Evolutionary conservation across 1,140 invertebrate species (phyloP), one percentile per base, ranked within the genome.

Genomic region (Zaprionus davidi): DNA sequence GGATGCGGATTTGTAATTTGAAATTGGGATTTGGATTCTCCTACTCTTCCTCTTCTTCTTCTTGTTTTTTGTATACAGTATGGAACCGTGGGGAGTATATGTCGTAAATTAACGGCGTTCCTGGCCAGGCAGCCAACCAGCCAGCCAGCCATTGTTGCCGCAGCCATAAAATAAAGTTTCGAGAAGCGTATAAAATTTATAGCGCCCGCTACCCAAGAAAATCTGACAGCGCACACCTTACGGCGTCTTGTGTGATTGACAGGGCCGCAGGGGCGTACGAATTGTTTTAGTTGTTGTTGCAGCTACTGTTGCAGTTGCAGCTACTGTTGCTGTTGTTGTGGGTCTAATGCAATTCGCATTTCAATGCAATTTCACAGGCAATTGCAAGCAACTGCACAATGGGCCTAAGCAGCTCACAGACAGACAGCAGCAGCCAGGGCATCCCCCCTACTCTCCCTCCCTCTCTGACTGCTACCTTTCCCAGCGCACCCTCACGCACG

Each of bases 41-140:
- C 20, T 66, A 22, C 38, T 41, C 26, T 26, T 59, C 41, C 57
- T 20, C n/a, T 17, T 71, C 53, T 51, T 58, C 11, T 28, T 41
- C 44, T 60, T 58, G 38, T 56, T 57, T 51, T 83, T 78, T 87
- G 84, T 87, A 83, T 88, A 87, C 78, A 87, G 70, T 76, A 81
- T 77, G 34, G 56, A 74, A 66, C 87, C 83, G 82, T 88, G 83
- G 88, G 88, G 88, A 91, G 88, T 91, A 91, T 76, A 91, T 91
- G 81, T 91, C 88, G 88, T 91, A 91, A 91, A 91, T 91, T 91
- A 91, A 91, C 88, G 85, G 84, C 85, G 85, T 90, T 90, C 76
- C 72, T 73, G 44, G 73, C 81, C 24, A 44, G 22, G 31, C 31
- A 31, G 31, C 31, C 28, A 31, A 31, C 28, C 53, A 41, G 38